These are phyloP conservation scores for Aphidius ervi DNA, from an alignment of 1,140 invertebrate genomes.

Conservation along the genomic window DNA sequence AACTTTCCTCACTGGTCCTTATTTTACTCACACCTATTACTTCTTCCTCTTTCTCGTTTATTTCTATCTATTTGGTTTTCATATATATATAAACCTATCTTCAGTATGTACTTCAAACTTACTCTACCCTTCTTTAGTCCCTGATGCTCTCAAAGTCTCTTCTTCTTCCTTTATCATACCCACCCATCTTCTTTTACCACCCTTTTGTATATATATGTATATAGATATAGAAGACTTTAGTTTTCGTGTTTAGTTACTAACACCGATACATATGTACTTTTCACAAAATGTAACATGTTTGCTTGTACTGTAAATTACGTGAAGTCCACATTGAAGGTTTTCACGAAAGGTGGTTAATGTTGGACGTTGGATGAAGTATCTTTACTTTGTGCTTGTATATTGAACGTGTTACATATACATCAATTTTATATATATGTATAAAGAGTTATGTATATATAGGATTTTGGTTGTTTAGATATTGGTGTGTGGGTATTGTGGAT, in stretches of 20 bases:
- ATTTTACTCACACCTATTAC: conserved; percentile 2
- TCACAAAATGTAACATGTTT: conserved; percentile 18
- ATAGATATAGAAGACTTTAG: background rate
- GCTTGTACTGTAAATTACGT: conserved; percentile 22
- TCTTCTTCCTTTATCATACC: background rate
- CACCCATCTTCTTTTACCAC: conserved; percentile 3
- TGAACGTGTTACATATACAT: too few species aligned
- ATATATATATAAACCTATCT: too few species aligned
- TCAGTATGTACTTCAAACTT: too few species aligned
- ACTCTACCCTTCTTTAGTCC: too few species aligned
- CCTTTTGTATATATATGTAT: background rate
- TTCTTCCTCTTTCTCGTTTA: background rate
- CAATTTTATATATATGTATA: too few species aligned
- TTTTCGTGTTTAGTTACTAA: background rate
- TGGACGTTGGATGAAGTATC: too few species aligned
- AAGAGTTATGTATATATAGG: too few species aligned
- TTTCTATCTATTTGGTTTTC: too few species aligned
- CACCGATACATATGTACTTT: background rate
- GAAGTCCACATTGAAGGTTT: background rate
- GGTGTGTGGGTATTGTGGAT: too few species aligned
- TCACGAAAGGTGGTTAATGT: too few species aligned
- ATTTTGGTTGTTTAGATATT: too few species aligned
- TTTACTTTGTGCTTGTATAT: too few species aligned
- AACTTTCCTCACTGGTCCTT: conserved; percentile 7
- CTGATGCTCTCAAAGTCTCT: background rate